phyloP scores from a whole-genome alignment of 2,113 vertebrate genomes.

The Gambusia holbrooki region DNA sequence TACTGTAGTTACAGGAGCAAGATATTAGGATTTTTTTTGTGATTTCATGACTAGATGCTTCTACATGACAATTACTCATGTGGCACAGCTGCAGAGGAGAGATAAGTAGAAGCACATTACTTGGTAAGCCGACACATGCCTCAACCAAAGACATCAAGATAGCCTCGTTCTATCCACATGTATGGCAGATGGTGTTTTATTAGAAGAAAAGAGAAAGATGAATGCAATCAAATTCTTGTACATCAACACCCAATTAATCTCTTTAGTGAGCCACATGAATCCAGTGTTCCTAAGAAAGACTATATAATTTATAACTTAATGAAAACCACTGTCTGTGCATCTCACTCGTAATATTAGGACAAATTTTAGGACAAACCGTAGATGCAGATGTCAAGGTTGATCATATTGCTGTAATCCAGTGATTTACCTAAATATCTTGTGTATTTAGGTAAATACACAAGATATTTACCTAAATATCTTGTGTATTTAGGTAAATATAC shows the following conservation, averaged over 20 bases:
- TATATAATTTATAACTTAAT: neutral
- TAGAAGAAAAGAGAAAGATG: neutral
- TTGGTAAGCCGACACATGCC: constrained; percentile 7
- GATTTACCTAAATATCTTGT: neutral
- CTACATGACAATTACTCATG: neutral
- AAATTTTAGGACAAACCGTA: neutral
- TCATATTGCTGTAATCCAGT: neutral
- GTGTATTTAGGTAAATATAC: too few relatives aligned
- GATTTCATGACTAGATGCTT: constrained; percentile 38
- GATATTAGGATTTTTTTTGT: constrained; percentile 22
- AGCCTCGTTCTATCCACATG: neutral
- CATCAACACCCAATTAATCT: neutral
- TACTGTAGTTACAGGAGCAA: constrained; percentile 14
- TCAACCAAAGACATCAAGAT: constrained; percentile 10
- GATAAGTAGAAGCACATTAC: constrained; percentile 23
- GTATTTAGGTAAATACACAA: too few relatives aligned
- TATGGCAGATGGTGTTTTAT: neutral
- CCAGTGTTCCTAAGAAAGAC: neutral
- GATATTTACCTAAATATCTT: too few relatives aligned
- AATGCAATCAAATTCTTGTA: neutral
- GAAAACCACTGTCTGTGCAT: neutral
- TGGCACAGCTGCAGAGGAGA: constrained; percentile 24
- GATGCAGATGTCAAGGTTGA: neutral
- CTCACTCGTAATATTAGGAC: too few relatives aligned
- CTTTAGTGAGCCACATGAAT: neutral